These are phyloP conservation scores for Planococcus citri DNA, from an alignment of 1,140 invertebrate species.

Conservation along the genomic window DNA sequence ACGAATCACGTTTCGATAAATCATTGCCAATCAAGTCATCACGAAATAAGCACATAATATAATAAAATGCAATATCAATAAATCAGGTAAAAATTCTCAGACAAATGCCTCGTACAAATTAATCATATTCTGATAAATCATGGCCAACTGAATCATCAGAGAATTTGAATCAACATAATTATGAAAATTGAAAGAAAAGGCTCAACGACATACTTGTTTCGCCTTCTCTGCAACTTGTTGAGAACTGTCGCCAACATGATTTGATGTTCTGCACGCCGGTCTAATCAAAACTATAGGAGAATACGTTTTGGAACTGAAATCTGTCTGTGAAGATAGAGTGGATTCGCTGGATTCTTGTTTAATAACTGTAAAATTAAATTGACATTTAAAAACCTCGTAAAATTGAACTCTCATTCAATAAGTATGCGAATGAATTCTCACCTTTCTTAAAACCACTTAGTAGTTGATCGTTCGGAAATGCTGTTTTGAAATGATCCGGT, in stretches of 20 bases:
- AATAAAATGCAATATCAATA: no score
- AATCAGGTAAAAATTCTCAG: no score
- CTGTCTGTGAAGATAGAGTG: neutral
- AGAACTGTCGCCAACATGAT: neutral
- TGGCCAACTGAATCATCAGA: neutral
- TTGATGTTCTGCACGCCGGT: neutral
- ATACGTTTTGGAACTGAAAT: neutral
- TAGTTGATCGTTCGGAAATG: neutral
- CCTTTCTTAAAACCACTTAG: neutral
- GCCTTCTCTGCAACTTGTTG: neutral
- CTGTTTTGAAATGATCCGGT: neutral
- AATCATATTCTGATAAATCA: neutral
- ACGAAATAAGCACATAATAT: no score
- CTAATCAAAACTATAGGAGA: neutral
- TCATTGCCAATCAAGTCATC: no score
- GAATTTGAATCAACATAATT: no score
- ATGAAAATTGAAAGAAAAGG: neutral
- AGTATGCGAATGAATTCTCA: neutral
- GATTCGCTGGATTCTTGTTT: neutral
- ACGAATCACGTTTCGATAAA: no score
- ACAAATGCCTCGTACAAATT: slow-evolving; percentile 16
- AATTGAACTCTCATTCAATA: no score
- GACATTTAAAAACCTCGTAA: neutral
- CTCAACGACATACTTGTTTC: neutral
- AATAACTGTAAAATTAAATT: neutral